Conservation (phyloP, 2,113 vertebrate species). For the Hyla sarda region DNA sequence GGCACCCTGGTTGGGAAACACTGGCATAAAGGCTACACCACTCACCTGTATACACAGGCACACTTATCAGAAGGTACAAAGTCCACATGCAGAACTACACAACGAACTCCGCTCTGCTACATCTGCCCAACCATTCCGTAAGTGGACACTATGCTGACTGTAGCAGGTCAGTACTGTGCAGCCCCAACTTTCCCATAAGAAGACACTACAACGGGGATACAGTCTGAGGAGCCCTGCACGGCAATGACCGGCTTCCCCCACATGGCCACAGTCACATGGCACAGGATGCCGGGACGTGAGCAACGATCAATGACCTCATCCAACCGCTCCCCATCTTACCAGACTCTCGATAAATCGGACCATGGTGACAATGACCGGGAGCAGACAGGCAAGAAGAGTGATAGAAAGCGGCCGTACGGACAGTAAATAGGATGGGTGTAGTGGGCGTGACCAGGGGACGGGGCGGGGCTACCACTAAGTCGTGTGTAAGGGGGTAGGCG, state of each 20-base stretch:
- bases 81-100: neutral
- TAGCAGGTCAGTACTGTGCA: too few relatives aligned
- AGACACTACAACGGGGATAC: too few relatives aligned
- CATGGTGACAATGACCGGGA: neutral
- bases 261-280: neutral
- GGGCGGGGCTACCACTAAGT: neutral
- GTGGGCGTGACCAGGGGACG: neutral
- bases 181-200: too few relatives aligned
- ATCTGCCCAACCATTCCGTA: neutral
- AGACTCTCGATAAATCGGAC: conserved; percentile 22
- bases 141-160: too few relatives aligned
- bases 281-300: neutral
- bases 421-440: neutral
- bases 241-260: neutral
- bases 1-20: too few relatives aligned
- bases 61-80: too few relatives aligned
- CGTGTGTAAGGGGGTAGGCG: neutral
- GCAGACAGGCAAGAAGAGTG: neutral
- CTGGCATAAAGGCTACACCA: too few relatives aligned
- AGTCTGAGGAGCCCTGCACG: too few relatives aligned
- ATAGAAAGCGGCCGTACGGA: neutral
- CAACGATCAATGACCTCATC: neutral
- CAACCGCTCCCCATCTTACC: neutral
- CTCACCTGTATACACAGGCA: too few relatives aligned
- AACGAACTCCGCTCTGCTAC: neutral